Conservation (phyloP, 2,888 invertebrate genomes). For the Thecocarcelia acutangulata region DNA sequence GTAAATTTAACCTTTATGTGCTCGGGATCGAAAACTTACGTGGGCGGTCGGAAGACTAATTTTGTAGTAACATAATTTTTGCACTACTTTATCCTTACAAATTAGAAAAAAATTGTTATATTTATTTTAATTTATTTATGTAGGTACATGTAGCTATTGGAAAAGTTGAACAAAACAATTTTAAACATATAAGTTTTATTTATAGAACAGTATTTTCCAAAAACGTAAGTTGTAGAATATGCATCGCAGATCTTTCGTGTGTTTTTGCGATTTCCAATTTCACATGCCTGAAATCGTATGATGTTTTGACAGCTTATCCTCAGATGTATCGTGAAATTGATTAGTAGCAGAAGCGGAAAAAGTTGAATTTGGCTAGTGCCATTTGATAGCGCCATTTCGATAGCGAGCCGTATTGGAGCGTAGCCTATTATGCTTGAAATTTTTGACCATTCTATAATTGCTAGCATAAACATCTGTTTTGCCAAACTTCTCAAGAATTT, state of each 20-base stretch:
- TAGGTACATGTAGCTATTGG: conserved; percentile 2
- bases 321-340: neutral
- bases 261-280: neutral
- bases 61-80: conserved; percentile 20
- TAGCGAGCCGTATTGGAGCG: neutral
- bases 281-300: neutral
- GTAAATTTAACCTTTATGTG: conserved; percentile 5
- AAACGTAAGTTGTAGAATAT: neutral
- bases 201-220: neutral
- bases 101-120: conserved; percentile 6
- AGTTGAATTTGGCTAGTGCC: neutral
- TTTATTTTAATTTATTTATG: conserved; percentile 1
- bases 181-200: conserved; percentile 6
- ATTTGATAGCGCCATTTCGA: neutral
- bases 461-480: neutral
- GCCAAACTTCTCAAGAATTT: neutral
- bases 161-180: conserved; percentile 3
- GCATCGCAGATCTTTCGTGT: neutral
- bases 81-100: conserved; percentile 7
- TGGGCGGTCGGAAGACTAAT: conserved; percentile 8
- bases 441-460: neutral
- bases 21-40: conserved; percentile 3
- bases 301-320: neutral
- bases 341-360: neutral
- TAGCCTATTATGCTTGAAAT: neutral